Base-by-base conservation (phyloP, 1,140 invertebrate genomes). In the Potamilus streckersoni region DNA sequence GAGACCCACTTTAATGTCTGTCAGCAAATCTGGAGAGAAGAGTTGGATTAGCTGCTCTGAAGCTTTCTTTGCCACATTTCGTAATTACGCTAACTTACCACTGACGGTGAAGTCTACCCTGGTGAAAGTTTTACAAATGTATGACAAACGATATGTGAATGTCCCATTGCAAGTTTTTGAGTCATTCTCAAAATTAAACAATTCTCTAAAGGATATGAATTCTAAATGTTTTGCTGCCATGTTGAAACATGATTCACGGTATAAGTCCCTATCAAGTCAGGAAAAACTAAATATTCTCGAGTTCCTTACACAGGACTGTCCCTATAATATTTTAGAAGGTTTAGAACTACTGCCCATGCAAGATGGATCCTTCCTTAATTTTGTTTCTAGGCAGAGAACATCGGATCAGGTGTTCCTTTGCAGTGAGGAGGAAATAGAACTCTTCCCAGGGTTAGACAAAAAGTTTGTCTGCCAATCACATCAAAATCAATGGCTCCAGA, bases 51-150 rank as follows among this genome's bases (percentile, higher is more conserved):
- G 55, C 15, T n/a, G 71, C 19, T n/a, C 12, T 13, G 64, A 76
- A 15, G 58, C 62, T 6, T 61, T 23, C 16, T 76, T 76, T 72
- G 69, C 74, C 59, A 71, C 74, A 23, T 76, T 76, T 63, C 3
- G 57, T 16, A 27, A 49, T 20, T 59, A 49, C 38, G 11, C 38
- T 49, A 49, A 49, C 38, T 49, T 49, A 49, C 38, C 38, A 49
- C 38, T 49, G 0, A 49, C 6, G 0, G 38, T 49, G 38, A 49
- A 49, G 38, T 49, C 38, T 8, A 49, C 38, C 38, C 38, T 49
- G 38, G 38, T 49, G 6, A 49, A 49, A 49, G 38, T 49, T 49
- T 49, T 49, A 49, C 38, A 49, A 49, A 49, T 49, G 38, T 49
- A 49, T 11, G 38, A 49, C 38, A 49, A 49, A 49, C 38, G 38